phyloP scores from a whole-genome alignment of 2,888 invertebrate species.

The Coleophora deauratella region DNA sequence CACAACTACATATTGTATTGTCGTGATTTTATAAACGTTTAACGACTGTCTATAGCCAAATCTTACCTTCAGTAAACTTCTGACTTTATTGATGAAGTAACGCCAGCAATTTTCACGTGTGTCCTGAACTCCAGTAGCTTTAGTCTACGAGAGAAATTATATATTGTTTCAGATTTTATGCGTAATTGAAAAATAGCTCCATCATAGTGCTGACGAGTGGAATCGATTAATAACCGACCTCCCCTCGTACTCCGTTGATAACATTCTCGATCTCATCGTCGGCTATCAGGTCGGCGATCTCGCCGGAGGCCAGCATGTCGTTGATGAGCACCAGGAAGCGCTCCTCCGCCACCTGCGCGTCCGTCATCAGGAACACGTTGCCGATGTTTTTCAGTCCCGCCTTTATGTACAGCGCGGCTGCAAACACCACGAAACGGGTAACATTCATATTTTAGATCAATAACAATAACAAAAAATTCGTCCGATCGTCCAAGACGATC shows the following conservation, averaged over 20 bases:
- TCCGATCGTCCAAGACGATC: no score
- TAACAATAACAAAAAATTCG: no score
- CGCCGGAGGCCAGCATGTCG: slow-evolving; percentile 94
- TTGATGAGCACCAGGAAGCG: slow-evolving; percentile 93
- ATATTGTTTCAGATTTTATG: no score
- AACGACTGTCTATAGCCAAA: no score
- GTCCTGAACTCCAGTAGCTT: slow-evolving; percentile 86
- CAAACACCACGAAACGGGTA: slow-evolving; percentile 10
- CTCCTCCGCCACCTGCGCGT: slow-evolving; percentile 94
- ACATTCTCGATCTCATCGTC: slow-evolving; percentile 95
- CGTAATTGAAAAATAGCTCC: no score
- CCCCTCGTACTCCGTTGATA: slow-evolving; percentile 82
- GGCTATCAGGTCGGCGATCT: slow-evolving; percentile 90
- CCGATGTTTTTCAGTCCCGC: slow-evolving; percentile 90
- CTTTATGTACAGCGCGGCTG: slow-evolving; percentile 86
- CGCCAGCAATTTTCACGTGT: slow-evolving; percentile 95
- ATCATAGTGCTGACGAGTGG: no score
- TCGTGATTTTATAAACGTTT: no score
- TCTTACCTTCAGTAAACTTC: slow-evolving; percentile 78
- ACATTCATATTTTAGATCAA: no score
- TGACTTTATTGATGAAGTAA: slow-evolving; percentile 93
- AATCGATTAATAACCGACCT: slow-evolving; percentile 73
- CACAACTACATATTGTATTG: no score
- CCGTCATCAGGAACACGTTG: slow-evolving; percentile 93
- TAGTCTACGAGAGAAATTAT: slow-evolving; percentile 68